A percentile compares a stretch with the other conserved stretches of the same genome.
phyloP scores from a whole-genome alignment of 2,888 invertebrate genomes.

The Zhuqinia jingwanae region DNA sequence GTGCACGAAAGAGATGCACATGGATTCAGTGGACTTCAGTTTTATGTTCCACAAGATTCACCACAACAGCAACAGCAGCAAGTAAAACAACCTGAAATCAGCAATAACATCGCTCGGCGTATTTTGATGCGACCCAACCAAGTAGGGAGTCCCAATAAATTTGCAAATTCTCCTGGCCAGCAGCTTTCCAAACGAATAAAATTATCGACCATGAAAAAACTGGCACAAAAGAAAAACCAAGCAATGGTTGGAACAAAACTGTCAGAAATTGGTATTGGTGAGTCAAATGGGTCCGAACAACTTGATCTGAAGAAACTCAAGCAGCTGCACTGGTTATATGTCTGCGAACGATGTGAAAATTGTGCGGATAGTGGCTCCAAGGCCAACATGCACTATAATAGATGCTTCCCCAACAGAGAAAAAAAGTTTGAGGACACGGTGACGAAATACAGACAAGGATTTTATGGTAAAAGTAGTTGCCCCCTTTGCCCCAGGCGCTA shows the following conservation, averaged over 20 bases:
- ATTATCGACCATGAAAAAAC: slow-evolving; percentile 39
- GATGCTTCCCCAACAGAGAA: slow-evolving; percentile 73
- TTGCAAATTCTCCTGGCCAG: slow-evolving; percentile 7
- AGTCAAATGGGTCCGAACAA: slow-evolving; percentile 66
- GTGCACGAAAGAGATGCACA: slow-evolving; percentile 77
- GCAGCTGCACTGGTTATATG: slow-evolving; percentile 78
- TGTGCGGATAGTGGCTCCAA: slow-evolving; percentile 74
- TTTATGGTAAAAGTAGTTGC: slow-evolving; percentile 76
- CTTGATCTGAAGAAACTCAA: slow-evolving; percentile 73
- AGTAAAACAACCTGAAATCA: slow-evolving; percentile 8
- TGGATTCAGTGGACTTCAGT: slow-evolving; percentile 53
- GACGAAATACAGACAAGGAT: slow-evolving; percentile 77
- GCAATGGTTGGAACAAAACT: slow-evolving; percentile 15
- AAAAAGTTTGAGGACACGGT: slow-evolving; percentile 74
- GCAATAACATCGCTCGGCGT: too few species aligned
- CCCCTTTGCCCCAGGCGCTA: slow-evolving; percentile 77
- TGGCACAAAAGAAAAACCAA: slow-evolving; percentile 49
- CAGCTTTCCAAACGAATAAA: slow-evolving; percentile 46
- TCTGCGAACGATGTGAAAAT: slow-evolving; percentile 76
- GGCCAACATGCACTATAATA: slow-evolving; percentile 72
- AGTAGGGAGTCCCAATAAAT: not conserved
- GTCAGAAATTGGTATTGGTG: slow-evolving; percentile 72
- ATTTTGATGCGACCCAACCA: not conserved
- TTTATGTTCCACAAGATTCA: not conserved
- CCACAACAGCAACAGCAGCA: slow-evolving; percentile 44